Evolutionary conservation across 1,140 invertebrate genomes (phyloP).

Genomic region (Bathynomus jamesi): DNA sequence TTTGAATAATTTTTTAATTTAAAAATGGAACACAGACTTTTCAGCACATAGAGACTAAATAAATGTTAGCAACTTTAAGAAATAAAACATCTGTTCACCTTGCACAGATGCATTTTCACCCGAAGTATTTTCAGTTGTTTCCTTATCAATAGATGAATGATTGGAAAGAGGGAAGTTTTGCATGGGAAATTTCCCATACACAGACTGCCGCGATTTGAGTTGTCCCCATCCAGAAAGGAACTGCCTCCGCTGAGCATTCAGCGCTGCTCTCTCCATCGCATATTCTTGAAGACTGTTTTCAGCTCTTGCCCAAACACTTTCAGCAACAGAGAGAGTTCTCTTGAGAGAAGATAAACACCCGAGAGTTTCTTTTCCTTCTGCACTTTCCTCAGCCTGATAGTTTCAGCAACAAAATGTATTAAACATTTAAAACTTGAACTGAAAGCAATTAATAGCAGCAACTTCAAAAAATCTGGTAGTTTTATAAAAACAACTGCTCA

Average conservation of each 20-base stretch:
- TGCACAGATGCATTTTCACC: not conserved
- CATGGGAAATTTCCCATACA: not conserved
- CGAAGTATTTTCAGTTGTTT: not conserved
- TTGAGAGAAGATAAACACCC: constrained; percentile 24
- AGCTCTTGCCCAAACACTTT: constrained; percentile 22
- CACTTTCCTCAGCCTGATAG: not conserved
- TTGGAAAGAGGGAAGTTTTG: not conserved
- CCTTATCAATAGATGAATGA: not conserved
- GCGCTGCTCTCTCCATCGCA: constrained; percentile 23
- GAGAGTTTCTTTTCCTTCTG: constrained; percentile 17
- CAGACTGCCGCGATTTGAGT: constrained; percentile 23
- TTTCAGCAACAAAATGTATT: too few relatives aligned
- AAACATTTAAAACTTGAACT: too few relatives aligned
- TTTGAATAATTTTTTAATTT: too few relatives aligned
- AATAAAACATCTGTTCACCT: too few relatives aligned
- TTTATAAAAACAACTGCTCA: too few relatives aligned
- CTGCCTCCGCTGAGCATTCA: constrained; percentile 22
- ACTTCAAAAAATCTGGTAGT: too few relatives aligned
- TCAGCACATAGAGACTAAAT: too few relatives aligned
- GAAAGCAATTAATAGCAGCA: too few relatives aligned
- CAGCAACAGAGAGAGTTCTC: constrained; percentile 16
- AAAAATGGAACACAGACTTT: too few relatives aligned
- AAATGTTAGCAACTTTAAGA: too few relatives aligned
- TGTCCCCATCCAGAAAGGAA: constrained; percentile 26
- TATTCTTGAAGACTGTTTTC: constrained; percentile 27